phyloP scores from a whole-genome alignment of 2,113 vertebrate genomes.

The Paramisgurnus dabryanus region DNA sequence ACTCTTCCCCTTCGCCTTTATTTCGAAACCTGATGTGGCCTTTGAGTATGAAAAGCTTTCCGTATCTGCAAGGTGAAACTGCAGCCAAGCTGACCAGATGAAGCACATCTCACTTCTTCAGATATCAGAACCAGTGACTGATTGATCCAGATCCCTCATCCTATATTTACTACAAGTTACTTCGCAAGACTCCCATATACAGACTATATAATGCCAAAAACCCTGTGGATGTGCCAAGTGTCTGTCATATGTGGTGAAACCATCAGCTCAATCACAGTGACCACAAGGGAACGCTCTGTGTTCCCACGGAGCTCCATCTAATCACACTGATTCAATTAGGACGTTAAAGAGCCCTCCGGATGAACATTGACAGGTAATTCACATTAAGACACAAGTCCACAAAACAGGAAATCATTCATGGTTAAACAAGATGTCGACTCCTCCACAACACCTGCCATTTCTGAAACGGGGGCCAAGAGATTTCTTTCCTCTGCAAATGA shows the following conservation, averaged over 20 bases:
- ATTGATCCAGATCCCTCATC: neutral
- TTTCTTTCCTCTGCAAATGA: neutral
- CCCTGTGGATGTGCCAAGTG: neutral
- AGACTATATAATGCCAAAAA: neutral
- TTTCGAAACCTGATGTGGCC: no score
- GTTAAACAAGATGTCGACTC: slow-evolving; percentile 32
- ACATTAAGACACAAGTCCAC: slow-evolving; percentile 33
- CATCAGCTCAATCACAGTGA: neutral
- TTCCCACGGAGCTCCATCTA: slow-evolving; percentile 25
- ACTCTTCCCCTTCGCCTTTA: no score
- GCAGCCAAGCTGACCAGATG: no score
- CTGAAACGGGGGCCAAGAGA: neutral
- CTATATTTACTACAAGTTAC: neutral
- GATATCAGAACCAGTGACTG: no score
- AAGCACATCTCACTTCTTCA: no score
- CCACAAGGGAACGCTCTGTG: neutral
- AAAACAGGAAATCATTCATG: slow-evolving; percentile 23
- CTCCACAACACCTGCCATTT: slow-evolving; percentile 15
- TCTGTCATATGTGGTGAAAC: slow-evolving; percentile 16
- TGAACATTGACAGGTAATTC: slow-evolving; percentile 44
- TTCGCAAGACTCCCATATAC: neutral
- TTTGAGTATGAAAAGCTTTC: no score
- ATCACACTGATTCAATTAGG: slow-evolving; percentile 44
- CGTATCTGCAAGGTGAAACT: no score
- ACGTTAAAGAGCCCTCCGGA: slow-evolving; percentile 32